Percentiles rank a stretch among this genome's conserved stretches.
Evolutionary conservation across 2,113 vertebrate species (phyloP).

Genomic region (Acinonyx jubatus): DNA sequence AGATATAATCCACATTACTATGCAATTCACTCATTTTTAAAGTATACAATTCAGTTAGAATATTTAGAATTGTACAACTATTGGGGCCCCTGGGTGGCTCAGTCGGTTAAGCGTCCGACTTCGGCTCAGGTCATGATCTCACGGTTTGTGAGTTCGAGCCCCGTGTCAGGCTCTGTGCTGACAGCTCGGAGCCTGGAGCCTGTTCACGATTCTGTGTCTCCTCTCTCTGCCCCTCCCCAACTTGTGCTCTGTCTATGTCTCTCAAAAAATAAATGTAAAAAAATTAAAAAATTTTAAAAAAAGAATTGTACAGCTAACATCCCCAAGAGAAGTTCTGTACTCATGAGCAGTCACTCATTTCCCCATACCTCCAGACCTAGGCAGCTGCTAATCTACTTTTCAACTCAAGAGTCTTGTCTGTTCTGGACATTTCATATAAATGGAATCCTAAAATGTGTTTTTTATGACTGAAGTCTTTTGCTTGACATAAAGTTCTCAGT

Average conservation of each 20-base stretch:
- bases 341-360: background rate
- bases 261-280: too few relatives aligned
- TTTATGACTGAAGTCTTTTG: background rate
- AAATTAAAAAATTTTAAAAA: too few relatives aligned
- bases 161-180: too few relatives aligned
- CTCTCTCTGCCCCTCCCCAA: too few relatives aligned
- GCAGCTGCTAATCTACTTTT: background rate
- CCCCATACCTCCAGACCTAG: background rate
- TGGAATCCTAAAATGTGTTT: background rate
- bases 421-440: background rate
- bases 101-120: too few relatives aligned
- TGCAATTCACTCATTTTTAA: background rate
- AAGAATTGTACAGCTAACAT: background rate
- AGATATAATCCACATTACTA: background rate
- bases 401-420: background rate
- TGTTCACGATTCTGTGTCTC: too few relatives aligned
- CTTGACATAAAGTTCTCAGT: background rate
- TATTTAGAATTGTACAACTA: background rate
- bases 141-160: too few relatives aligned
- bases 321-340: background rate
- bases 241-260: too few relatives aligned
- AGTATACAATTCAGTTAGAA: background rate
- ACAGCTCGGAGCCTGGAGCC: too few relatives aligned
- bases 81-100: background rate
- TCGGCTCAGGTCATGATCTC: too few relatives aligned